Percentiles rank a stretch among this genome's conserved stretches.
Conservation (phyloP, 2,797 vertebrate genomes). For the Anguilla megastoma region DNA sequence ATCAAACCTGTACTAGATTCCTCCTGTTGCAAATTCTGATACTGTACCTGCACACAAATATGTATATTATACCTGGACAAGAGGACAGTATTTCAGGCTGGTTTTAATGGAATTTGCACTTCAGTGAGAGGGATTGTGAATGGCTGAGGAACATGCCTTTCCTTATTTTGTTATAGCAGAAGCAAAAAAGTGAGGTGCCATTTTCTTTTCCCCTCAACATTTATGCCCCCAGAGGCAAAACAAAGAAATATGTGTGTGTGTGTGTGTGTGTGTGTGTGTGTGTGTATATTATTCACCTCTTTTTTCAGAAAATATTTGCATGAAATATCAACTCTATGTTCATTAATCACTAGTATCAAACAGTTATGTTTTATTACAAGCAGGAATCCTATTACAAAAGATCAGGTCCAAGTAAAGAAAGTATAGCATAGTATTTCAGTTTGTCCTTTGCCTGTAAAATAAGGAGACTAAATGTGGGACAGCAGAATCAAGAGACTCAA, state of each 20-base stretch:
- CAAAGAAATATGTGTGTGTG: neutral
- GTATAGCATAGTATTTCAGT: neutral
- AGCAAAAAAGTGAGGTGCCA: neutral
- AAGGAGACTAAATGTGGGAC: neutral
- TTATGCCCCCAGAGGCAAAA: neutral
- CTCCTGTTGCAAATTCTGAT: neutral
- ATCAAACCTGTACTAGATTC: neutral
- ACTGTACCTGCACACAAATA: neutral
- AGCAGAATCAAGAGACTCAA: neutral
- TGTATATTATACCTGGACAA: neutral
- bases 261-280: no score
- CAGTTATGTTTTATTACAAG: no score
- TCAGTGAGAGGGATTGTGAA: neutral
- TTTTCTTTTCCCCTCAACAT: neutral
- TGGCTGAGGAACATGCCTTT: neutral
- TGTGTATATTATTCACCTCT: no score
- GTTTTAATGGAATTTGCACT: neutral
- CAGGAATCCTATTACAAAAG: no score
- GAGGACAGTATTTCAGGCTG: neutral
- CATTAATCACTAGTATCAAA: neutral
- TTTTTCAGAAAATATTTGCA: no score
- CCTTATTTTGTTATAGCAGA: neutral
- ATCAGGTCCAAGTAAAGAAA: no score
- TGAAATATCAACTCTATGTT: neutral
- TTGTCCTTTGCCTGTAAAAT: neutral